Base-by-base conservation (phyloP, 2,888 invertebrate species). In the Xestoiulus laeticollis region DNA sequence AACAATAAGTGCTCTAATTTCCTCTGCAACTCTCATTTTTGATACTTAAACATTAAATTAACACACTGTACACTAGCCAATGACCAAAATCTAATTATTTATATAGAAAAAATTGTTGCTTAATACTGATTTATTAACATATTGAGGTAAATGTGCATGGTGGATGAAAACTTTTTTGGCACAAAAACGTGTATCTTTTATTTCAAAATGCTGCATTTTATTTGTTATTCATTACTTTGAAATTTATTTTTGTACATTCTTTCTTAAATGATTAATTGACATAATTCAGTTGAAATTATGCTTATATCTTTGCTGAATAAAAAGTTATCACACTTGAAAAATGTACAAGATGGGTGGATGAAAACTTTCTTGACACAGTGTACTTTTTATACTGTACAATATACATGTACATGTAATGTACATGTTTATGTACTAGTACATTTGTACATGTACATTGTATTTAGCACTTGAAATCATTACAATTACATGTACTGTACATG, bases 1-100 rank as follows among this genome's bases (percentile, higher is more conserved):
- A 43, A 33, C 44, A 85, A 85, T 85, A 26, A 85, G 85, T 43
- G 0, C 19, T 43, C 44, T 32, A 5, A 85, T 85, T 85, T 85
- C 44, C 32, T 85, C 16, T 33, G 22, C 1, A 43, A 85, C 22
- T 12, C 43, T 85, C 85, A 85, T 85, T 85, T 14, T 38, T 38
- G 19, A 32, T 83, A 16, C 2, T 26, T 83, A 30, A 83, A 83
- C 6, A 6, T 16, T 82, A 10, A 83, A 2, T 30, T 83, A 83
- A 30, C 33, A 83, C 30, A 83, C 33, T 16, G 33, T 32, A 30
- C 83, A 83, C 32, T 83, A 6, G 8, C 30, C 32, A 83, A 83
- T 26, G 16, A 32, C 30, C 30, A 83, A 32, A 83, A 83, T 33
- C 3, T 83, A 33, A 1, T 1, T 26, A 33, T 33, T 83, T 83